Conservation (phyloP, 2,888 invertebrate species). For the Folsomia candida region DNA sequence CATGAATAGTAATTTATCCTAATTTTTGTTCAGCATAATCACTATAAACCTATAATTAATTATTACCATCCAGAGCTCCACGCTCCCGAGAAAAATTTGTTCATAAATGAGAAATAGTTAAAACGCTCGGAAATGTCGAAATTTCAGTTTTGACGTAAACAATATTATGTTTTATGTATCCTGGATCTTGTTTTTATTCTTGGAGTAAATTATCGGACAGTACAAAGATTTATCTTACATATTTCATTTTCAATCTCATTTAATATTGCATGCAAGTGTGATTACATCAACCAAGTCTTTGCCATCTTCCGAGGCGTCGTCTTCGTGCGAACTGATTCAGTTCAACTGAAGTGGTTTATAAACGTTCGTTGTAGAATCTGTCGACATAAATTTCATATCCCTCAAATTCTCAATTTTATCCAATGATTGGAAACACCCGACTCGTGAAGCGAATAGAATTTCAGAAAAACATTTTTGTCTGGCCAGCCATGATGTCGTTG, state of each 20-base stretch:
- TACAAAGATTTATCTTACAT: neutral
- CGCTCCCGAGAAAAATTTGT: too few species aligned
- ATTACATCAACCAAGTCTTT: neutral
- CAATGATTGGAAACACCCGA: neutral
- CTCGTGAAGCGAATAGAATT: neutral
- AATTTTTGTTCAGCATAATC: too few species aligned
- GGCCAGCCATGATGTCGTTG: neutral
- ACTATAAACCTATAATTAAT: too few species aligned
- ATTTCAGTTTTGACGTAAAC: too few species aligned
- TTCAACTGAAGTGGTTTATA: neutral
- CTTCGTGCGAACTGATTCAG: neutral
- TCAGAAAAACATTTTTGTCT: neutral
- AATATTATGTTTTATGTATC: neutral
- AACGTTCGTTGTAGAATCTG: neutral
- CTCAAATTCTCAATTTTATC: neutral
- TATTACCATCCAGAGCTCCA: too few species aligned
- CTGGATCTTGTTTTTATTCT: neutral
- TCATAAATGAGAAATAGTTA: too few species aligned
- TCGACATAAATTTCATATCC: neutral
- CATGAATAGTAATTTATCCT: too few species aligned
- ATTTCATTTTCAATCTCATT: neutral
- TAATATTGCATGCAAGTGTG: neutral
- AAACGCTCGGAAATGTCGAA: too few species aligned
- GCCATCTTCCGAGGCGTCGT: neutral
- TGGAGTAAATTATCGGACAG: neutral